These are phyloP conservation scores for Lindbergichthys nudifrons DNA, from an alignment of 2,797 vertebrate genomes.

Conservation along the genomic window DNA sequence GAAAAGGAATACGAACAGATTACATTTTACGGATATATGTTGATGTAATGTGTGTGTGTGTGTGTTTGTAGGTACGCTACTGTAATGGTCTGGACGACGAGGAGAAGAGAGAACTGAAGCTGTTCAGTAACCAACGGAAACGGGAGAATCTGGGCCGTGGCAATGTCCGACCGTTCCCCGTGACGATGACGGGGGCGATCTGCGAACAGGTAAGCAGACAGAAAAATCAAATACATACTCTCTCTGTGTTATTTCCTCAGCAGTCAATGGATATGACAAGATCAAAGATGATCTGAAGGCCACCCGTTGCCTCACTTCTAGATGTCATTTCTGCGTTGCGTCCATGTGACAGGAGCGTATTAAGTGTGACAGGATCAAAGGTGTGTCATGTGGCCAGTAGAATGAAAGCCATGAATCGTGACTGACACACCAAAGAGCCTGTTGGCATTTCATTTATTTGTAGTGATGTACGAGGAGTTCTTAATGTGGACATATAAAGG, in stretches of 20 bases:
- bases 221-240: background rate
- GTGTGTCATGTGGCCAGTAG: slow-evolving; percentile 12
- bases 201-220: slow-evolving; percentile 91
- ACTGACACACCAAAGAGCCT: slow-evolving; percentile 20
- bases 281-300: slow-evolving; percentile 14
- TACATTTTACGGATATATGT: background rate
- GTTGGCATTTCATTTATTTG: slow-evolving; percentile 51
- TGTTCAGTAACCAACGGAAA: slow-evolving; percentile 98
- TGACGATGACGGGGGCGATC: slow-evolving; percentile 97
- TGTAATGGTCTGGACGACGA: slow-evolving; percentile 97
- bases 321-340: slow-evolving; percentile 23
- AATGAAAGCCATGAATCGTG: slow-evolving; percentile 37
- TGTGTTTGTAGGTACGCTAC: slow-evolving; percentile 90
- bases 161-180: slow-evolving; percentile 94
- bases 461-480: slow-evolving; percentile 39
- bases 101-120: slow-evolving; percentile 96
- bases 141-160: slow-evolving; percentile 96
- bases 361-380: slow-evolving; percentile 28
- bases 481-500: slow-evolving; percentile 56
- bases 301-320: background rate
- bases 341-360: slow-evolving; percentile 10
- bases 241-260: background rate
- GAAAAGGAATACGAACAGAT: no score
- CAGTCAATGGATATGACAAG: background rate
- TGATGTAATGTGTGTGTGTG: slow-evolving; percentile 4